Evolutionary conservation across 2,797 vertebrate genomes (phyloP).

Genomic region (Hemitrygon akajei): DNA sequence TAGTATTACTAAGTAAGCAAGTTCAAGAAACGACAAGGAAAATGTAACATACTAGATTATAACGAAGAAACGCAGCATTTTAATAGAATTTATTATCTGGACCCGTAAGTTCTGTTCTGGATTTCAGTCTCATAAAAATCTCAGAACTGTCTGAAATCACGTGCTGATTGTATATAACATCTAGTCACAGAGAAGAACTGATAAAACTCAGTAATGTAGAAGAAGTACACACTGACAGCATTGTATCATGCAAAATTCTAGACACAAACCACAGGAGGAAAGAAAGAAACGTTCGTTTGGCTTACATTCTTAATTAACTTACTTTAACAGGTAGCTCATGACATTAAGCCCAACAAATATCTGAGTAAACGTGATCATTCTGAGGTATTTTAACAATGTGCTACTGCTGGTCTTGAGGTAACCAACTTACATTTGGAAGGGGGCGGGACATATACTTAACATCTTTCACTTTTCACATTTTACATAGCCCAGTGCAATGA

Average conservation of each 20-base stretch:
- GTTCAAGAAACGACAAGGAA: not conserved
- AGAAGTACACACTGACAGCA: constrained; percentile 62
- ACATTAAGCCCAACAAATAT: constrained; percentile 49
- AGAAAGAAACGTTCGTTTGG: constrained; percentile 62
- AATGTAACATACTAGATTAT: not conserved
- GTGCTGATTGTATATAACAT: constrained; percentile 65
- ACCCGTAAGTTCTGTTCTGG: constrained; percentile 79
- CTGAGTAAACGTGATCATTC: constrained; percentile 49
- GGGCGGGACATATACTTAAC: constrained; percentile 42
- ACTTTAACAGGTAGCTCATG: constrained; percentile 53
- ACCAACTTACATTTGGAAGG: constrained; percentile 42
- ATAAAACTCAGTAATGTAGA: constrained; percentile 85
- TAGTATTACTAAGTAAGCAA: not conserved
- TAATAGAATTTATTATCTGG: constrained; percentile 48
- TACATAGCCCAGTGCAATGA: constrained; percentile 60
- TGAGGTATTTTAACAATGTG: constrained; percentile 44
- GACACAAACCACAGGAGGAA: constrained; percentile 63
- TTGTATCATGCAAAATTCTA: constrained; percentile 70
- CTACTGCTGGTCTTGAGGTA: constrained; percentile 43
- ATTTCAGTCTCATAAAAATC: constrained; percentile 55
- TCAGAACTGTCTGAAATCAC: constrained; percentile 50
- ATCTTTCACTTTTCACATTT: constrained; percentile 49
- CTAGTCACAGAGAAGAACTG: constrained; percentile 68
- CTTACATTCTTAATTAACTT: constrained; percentile 49
- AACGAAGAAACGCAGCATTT: constrained; percentile 2